Conservation (phyloP, 2,888 invertebrate species). For the Parthenolecanium corni region DNA sequence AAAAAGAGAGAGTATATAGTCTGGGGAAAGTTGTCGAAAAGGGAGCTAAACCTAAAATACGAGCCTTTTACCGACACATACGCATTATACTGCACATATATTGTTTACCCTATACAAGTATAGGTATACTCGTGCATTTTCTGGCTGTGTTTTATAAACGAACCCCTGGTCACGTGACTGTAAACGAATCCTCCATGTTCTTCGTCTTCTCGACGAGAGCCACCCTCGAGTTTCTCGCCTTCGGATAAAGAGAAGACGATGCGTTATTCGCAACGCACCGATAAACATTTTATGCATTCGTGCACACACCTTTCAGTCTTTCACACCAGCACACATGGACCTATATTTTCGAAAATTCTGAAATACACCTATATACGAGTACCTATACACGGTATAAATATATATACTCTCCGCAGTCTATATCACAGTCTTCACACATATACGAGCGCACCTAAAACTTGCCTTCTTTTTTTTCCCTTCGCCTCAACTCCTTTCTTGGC, state of each 20-base stretch:
- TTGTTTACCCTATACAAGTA: no score
- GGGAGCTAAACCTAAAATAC: no score
- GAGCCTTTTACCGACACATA: no score
- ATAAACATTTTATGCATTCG: constrained; percentile 12
- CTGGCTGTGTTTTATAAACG: not conserved
- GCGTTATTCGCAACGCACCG: constrained; percentile 16
- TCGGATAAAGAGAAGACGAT: not conserved
- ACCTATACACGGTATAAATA: not conserved
- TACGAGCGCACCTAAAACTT: no score
- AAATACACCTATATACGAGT: not conserved
- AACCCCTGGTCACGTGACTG: constrained; percentile 17
- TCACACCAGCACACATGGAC: not conserved
- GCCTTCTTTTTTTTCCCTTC: no score
- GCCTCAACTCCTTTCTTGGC: no score
- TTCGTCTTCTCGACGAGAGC: not conserved
- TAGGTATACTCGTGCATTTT: no score
- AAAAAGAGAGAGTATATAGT: no score
- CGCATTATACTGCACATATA: no score
- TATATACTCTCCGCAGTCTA: not conserved
- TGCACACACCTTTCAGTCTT: not conserved
- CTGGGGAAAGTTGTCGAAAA: no score
- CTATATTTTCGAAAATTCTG: not conserved
- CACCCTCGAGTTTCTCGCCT: not conserved
- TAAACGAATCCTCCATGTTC: constrained; percentile 2
- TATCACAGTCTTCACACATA: no score